Conservation (phyloP, 2,888 invertebrate species). For the Limulus polyphemus region DNA sequence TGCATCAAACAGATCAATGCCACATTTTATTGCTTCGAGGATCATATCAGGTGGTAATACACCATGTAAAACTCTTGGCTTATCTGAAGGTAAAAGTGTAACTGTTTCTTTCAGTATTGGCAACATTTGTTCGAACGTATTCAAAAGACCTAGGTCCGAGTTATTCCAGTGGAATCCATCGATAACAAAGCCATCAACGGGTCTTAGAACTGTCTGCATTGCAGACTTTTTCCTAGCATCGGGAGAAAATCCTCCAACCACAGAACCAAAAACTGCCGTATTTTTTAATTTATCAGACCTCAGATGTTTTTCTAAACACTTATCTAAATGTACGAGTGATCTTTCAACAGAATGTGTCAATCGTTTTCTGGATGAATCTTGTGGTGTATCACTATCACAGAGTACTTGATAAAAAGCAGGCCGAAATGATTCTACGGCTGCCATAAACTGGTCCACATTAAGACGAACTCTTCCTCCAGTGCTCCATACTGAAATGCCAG, state of each 20-base stretch:
- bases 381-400: slow-evolving; percentile 61
- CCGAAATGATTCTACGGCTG: slow-evolving; percentile 57
- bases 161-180: slow-evolving; percentile 64
- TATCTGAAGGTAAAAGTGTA: slow-evolving; percentile 52
- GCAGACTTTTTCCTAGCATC: slow-evolving; percentile 52
- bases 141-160: too few relatives aligned
- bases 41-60: slow-evolving; percentile 62
- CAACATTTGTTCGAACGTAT: slow-evolving; percentile 40
- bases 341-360: slow-evolving; percentile 56
- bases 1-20: slow-evolving; percentile 79
- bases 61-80: slow-evolving; percentile 60
- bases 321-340: slow-evolving; percentile 52
- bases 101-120: slow-evolving; percentile 50
- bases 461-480: slow-evolving; percentile 59
- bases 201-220: slow-evolving; percentile 44
- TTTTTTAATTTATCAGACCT: slow-evolving; percentile 43
- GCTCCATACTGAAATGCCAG: slow-evolving; percentile 62
- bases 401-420: slow-evolving; percentile 71
- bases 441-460: slow-evolving; percentile 55
- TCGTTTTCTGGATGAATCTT: slow-evolving; percentile 54
- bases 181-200: slow-evolving; percentile 56
- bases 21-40: slow-evolving; percentile 56
- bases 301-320: slow-evolving; percentile 53
- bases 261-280: slow-evolving; percentile 48
- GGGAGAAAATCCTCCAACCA: slow-evolving; percentile 61